Percentiles rank a stretch among this genome's conserved stretches.
Evolutionary conservation across 1,140 invertebrate genomes (phyloP).

Genomic region (Eufriesea mexicana): DNA sequence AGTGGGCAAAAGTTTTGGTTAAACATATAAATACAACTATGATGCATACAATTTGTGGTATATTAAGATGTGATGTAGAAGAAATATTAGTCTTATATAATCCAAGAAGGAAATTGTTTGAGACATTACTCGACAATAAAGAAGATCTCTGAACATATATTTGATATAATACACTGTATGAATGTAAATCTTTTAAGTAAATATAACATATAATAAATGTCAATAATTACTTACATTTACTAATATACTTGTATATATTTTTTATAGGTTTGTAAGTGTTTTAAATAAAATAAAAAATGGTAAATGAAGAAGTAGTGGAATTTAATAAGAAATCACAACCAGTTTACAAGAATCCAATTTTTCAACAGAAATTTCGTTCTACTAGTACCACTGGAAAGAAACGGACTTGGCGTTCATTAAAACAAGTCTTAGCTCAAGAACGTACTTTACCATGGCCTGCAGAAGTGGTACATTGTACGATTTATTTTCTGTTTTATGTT

Average conservation of each 20-base stretch:
- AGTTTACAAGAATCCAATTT: constrained; percentile 76
- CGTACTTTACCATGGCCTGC: constrained; percentile 87
- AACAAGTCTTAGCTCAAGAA: constrained; percentile 90
- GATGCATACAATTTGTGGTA: constrained; percentile 61
- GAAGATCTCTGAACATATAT: not conserved
- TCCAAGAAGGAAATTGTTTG: constrained; percentile 25
- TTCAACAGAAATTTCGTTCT: constrained; percentile 80
- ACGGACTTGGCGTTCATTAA: constrained; percentile 89
- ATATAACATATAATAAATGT: constrained; percentile 7
- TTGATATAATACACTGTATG: not conserved
- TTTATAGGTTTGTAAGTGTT: constrained; percentile 15
- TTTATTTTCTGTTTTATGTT: constrained; percentile 32
- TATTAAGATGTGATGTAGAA: constrained; percentile 50
- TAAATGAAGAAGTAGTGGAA: constrained; percentile 75
- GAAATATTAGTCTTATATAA: constrained; percentile 63
- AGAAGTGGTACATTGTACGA: constrained; percentile 86
- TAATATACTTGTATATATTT: not conserved
- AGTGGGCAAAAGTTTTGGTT: constrained; percentile 61
- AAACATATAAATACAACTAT: constrained; percentile 58
- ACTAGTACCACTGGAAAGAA: constrained; percentile 85
- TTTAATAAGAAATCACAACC: constrained; percentile 73
- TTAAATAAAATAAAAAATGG: constrained; percentile 70
- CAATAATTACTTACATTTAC: not conserved
- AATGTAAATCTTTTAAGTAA: not conserved
- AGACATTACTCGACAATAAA: constrained; percentile 14